Percentiles rank a stretch among this genome's conserved stretches.
These are phyloP conservation scores for Euborellia annulipes DNA, from an alignment of 1,140 invertebrate species.

Conservation along the genomic window DNA sequence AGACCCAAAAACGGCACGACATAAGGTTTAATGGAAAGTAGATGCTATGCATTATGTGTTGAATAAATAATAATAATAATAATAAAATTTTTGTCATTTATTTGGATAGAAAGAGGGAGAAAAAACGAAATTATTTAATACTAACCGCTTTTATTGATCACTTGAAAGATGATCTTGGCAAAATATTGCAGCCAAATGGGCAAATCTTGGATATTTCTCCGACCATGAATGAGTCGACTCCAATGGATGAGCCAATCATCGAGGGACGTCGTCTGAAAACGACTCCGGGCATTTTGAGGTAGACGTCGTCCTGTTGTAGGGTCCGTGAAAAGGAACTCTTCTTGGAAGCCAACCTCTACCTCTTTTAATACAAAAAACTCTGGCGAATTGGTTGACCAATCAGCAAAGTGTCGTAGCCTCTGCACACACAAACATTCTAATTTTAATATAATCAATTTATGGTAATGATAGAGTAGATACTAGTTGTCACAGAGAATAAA, in stretches of 20 bases:
- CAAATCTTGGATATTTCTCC: conserved; percentile 38
- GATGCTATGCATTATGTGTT: no score
- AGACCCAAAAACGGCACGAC: no score
- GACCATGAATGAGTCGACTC: conserved; percentile 36
- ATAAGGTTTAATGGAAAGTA: no score
- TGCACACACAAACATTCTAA: no score
- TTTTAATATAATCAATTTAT: no score
- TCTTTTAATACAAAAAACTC: conserved; percentile 49
- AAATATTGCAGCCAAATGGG: conserved; percentile 54
- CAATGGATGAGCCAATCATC: conserved; percentile 47
- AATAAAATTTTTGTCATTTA: no score
- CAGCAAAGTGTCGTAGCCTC: conserved; percentile 52
- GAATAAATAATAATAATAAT: no score
- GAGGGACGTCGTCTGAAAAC: conserved; percentile 16
- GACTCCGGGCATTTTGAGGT: conserved; percentile 19
- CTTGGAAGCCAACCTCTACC: conserved; percentile 46
- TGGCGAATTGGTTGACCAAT: conserved; percentile 50
- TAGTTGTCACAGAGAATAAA: background rate
- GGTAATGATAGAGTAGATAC: background rate
- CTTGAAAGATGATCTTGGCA: conserved; percentile 51
- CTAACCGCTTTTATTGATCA: conserved; percentile 47
- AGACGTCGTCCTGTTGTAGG: conserved; percentile 24
- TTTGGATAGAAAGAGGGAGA: no score
- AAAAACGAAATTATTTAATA: no score
- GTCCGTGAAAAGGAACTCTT: conserved; percentile 34